Percentiles rank a stretch among this genome's conserved stretches.
Evolutionary conservation across 2,797 vertebrate genomes (phyloP).

Genomic region (Sebastes cheni): DNA sequence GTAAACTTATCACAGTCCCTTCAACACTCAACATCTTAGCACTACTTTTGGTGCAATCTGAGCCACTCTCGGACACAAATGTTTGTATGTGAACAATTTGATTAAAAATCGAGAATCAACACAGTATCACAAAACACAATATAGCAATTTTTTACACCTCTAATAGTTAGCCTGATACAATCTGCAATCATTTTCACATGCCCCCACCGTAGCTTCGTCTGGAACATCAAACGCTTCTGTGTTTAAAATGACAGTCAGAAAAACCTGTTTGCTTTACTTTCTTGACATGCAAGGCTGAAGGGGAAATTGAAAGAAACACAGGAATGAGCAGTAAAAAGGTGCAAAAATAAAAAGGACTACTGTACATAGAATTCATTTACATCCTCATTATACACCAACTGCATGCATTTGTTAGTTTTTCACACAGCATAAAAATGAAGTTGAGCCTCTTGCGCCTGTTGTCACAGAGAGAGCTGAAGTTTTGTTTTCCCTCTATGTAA

Average conservation of each 20-base stretch:
- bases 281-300: not conserved
- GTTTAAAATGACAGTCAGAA: not conserved
- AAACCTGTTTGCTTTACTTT: not conserved
- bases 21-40: not conserved
- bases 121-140: not conserved
- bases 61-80: not conserved
- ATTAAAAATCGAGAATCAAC: too few relatives aligned
- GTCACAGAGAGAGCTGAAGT: constrained; percentile 37
- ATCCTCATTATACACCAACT: constrained; percentile 16
- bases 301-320: constrained; percentile 3
- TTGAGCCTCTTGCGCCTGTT: constrained; percentile 29
- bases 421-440: constrained; percentile 5
- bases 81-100: not conserved
- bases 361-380: constrained; percentile 4
- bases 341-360: not conserved
- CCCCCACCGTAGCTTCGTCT: not conserved
- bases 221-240: not conserved
- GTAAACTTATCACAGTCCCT: too few relatives aligned
- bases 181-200: not conserved
- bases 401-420: constrained; percentile 17
- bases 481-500: constrained; percentile 24
- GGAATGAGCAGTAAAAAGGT: not conserved
- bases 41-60: not conserved
- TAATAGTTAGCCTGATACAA: not conserved
- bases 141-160: not conserved